Percentiles rank a stretch among this genome's conserved stretches.
These are phyloP conservation scores for Alcedo atthis DNA, from an alignment of 2,797 vertebrate genomes.

Conservation along the genomic window DNA sequence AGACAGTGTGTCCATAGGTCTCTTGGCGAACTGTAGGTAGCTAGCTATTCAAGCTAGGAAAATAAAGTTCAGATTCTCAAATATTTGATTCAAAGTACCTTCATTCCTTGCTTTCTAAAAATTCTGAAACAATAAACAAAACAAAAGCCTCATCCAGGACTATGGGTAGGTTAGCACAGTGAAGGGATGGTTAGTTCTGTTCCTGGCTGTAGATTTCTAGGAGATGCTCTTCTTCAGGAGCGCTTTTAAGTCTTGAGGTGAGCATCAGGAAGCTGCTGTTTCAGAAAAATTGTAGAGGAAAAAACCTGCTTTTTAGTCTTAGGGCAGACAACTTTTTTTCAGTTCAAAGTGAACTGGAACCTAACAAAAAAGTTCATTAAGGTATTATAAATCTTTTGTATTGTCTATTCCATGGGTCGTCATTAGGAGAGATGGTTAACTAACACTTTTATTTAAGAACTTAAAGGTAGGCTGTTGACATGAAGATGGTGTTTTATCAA, in stretches of 20 bases:
- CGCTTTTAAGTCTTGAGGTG: neutral
- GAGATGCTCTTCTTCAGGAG: neutral
- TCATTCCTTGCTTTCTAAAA: neutral
- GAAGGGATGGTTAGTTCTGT: neutral
- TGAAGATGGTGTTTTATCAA: neutral
- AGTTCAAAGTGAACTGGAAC: neutral
- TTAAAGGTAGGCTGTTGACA: neutral
- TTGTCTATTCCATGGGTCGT: neutral
- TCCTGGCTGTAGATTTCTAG: neutral
- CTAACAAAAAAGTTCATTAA: neutral
- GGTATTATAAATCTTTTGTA: neutral
- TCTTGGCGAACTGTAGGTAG: neutral
- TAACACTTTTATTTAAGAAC: neutral
- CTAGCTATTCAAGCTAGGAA: neutral
- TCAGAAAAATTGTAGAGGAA: neutral
- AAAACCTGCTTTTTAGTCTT: neutral
- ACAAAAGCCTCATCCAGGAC: neutral
- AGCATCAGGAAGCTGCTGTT: neutral
- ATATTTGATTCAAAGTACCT: neutral
- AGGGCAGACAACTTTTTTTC: neutral
- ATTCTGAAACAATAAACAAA: no score
- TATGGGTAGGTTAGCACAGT: neutral
- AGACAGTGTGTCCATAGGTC: neutral
- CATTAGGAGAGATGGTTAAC: neutral
- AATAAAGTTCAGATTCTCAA: neutral